phyloP scores from a whole-genome alignment of 2,113 vertebrate genomes.

The Peromyscus maniculatus region DNA sequence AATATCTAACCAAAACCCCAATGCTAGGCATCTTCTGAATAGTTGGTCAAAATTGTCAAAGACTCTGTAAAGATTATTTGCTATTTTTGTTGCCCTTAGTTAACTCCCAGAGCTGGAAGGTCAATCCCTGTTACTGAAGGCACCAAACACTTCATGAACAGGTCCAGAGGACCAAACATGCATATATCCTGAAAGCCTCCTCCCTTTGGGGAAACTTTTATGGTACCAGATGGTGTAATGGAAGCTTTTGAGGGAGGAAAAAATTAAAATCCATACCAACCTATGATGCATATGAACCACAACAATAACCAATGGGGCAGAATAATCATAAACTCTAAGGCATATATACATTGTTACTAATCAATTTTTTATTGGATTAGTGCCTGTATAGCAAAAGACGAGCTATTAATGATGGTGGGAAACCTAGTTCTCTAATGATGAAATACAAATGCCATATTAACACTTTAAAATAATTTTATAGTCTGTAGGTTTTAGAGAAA shows the following conservation, averaged over 20 bases:
- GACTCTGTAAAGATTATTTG: neutral
- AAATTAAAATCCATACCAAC: neutral
- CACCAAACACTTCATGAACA: neutral
- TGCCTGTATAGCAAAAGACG: neutral
- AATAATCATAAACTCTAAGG: neutral
- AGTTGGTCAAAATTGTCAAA: neutral
- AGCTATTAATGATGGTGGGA: neutral
- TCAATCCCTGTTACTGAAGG: neutral
- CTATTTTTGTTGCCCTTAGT: neutral
- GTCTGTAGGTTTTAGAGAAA: neutral
- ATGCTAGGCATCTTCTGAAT: neutral
- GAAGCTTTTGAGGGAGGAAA: neutral
- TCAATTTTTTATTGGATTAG: neutral
- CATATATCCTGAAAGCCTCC: too few species aligned
- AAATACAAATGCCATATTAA: neutral
- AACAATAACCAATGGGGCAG: neutral
- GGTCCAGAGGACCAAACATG: neutral
- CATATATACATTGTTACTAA: too few species aligned
- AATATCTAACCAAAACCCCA: neutral
- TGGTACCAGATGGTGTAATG: neutral
- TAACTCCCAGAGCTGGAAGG: neutral
- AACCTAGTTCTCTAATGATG: neutral
- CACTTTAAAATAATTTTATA: neutral
- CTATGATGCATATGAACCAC: neutral
- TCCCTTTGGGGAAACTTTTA: neutral